Base-by-base conservation (phyloP, 2,888 invertebrate species). In the Furcula furcula region DNA sequence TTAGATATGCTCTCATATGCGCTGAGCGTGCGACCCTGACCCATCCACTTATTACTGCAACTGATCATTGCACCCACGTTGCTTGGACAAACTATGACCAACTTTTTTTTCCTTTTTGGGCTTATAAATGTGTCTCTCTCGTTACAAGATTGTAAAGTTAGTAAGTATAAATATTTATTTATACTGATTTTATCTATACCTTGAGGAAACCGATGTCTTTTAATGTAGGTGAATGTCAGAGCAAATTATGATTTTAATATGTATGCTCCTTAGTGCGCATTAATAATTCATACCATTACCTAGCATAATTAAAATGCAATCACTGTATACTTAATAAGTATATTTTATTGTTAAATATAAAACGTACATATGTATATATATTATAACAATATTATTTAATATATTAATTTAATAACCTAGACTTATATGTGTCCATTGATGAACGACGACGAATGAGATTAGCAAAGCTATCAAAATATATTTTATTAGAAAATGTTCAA, bases 11-110 rank as follows among this genome's bases (percentile, higher is more conserved):
- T 43, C 46, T 40, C 37, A 39, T 28, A 43, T 42, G 42, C 31
- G 28, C 34, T 14, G 47, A 55, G 46, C 40, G 31, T 34, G 39
- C 44, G 40, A 37, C 63, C 67, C 54, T 65, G 66, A 66, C 66
- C 66, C 41, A 46, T 29, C 40, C 36, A 34, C 44, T 46, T 53
- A 55, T 58, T 55, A 49, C 34, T 48, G 48, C 40, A 37, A 46
- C 45, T 45, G 48, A 51, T 42, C 39, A 40, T 42, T 62, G 58
- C 67, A 65, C 65, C 65, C 67, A 43, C 36, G 31, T 28, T 34
- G 27, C 23, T 21, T 38, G 40, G 36, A 12, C 46, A 30, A 40
- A 44, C 33, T 36, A 12, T 14, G 29, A 27, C 29, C 13, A 31
- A 32, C 13, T 29, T 25, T 31, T 36, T 29, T 35, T 44, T 41